A percentile compares a stretch with the other conserved stretches of the same genome.
Evolutionary conservation across 2,888 invertebrate genomes (phyloP).

Genomic region (Platerodrilus igneus): DNA sequence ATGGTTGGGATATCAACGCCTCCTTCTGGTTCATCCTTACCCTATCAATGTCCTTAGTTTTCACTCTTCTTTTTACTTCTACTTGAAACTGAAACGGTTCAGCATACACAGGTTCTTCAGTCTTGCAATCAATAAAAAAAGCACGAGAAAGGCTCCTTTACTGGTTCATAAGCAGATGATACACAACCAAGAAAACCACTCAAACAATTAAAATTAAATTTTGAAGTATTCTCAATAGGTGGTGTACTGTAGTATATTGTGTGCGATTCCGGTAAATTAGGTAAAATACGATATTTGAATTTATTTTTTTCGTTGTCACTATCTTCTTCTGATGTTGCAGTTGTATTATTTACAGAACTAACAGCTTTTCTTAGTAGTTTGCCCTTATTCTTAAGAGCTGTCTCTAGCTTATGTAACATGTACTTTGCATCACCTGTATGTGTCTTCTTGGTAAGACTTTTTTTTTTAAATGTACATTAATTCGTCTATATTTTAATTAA

Average conservation of each 20-base stretch:
- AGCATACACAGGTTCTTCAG: constrained; percentile 59
- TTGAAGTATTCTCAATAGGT: constrained; percentile 21
- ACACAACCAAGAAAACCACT: constrained; percentile 43
- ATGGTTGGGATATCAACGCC: constrained; percentile 15
- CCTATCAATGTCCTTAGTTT: too few relatives aligned
- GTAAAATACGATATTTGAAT: constrained; percentile 27
- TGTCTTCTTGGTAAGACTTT: too few relatives aligned
- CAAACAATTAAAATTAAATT: constrained; percentile 45
- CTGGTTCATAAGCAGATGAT: constrained; percentile 38
- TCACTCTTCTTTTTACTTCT: constrained; percentile 19
- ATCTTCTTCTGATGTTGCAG: constrained; percentile 43
- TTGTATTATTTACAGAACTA: constrained; percentile 34
- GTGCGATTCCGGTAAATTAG: constrained; percentile 11
- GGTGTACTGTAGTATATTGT: constrained; percentile 13
- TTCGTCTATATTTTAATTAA: too few relatives aligned
- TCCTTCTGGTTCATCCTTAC: constrained; percentile 16
- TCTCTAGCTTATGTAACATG: constrained; percentile 62
- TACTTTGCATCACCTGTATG: constrained; percentile 58
- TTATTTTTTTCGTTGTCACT: constrained; percentile 37
- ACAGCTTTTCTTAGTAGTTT: constrained; percentile 33
- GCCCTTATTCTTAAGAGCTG: constrained; percentile 53
- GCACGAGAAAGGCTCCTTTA: constrained; percentile 39
- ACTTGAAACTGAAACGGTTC: constrained; percentile 51
- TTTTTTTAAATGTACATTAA: too few relatives aligned
- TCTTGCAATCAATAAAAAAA: constrained; percentile 40